Base-by-base conservation (phyloP, 1,140 invertebrate genomes). In the Camponotus vicinus region DNA sequence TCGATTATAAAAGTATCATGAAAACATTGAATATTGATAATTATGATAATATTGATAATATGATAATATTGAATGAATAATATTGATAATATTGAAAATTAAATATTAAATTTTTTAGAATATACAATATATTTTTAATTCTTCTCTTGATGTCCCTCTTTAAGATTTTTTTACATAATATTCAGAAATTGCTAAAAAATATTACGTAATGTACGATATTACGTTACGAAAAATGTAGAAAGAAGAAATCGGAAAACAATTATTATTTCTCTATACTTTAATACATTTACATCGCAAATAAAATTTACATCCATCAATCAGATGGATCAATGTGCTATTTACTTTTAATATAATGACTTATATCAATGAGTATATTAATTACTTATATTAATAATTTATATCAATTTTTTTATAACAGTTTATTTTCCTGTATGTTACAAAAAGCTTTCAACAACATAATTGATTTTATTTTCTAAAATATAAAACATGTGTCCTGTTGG, bases 161-260 rank as follows among this genome's bases (percentile, higher is more conserved):
- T 52, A 1, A 1, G 21, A 75, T 75, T 75, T 75, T 57, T 15
- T 73, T 73, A 55, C 70, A 37, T 59, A 73, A 57, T 34, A 11
- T 5, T 55, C 9, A 37, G n/a, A 55, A n/a, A 21, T 55, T 3
- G 11, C 4, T 32, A 18, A 18, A 32, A 8, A 37, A 52, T 37
- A 1, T 34, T 11, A 55, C 4, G 49, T 13, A 69, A 49, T 15
- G 27, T 27, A 69, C 1, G 49, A 1, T 27, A 27, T 27, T 27
- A 27, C 27, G 27, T 27, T 27, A 27, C 27, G 27, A 69, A 49
- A 49, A 2, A 18, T 21, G 42, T 2, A 52, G 1, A 27, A 27
- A 27, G 27, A 18, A 18, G 7, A 70, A 6, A 15, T 69, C 3
- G n/a, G 5, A 13, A 21, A 42, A 13, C 3, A 37, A 34, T 73